A percentile compares a stretch with the other conserved stretches of the same genome.
Evolutionary conservation across 2,113 vertebrate genomes (phyloP).

Genomic region (Heterotilapia buettikoferi): DNA sequence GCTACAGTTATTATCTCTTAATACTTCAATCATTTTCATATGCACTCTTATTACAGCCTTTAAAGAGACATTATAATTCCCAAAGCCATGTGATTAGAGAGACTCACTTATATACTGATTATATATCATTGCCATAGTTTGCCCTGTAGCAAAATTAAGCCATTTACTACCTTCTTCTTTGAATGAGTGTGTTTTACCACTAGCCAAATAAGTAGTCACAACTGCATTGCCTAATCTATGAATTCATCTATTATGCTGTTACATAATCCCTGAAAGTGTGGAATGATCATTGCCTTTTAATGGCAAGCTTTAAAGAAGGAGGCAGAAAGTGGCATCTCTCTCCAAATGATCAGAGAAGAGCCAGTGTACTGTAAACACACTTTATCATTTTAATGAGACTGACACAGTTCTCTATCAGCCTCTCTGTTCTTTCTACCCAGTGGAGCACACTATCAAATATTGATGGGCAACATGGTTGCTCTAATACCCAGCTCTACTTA

Average conservation of each 20-base stretch:
- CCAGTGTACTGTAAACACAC: conserved; percentile 22
- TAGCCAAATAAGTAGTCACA: background rate
- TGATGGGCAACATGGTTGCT: conserved; percentile 55
- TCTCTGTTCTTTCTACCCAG: conserved; percentile 41
- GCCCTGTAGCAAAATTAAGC: background rate
- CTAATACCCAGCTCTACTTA: conserved; percentile 48
- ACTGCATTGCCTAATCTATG: background rate
- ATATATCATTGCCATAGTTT: background rate
- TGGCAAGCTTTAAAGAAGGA: background rate
- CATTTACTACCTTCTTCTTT: background rate
- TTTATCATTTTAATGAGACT: conserved; percentile 56
- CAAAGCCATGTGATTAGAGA: background rate
- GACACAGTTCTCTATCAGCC: conserved; percentile 49
- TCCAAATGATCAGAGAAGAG: background rate
- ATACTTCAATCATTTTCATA: background rate
- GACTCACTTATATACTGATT: background rate
- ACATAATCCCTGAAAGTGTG: background rate
- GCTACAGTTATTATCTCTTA: background rate
- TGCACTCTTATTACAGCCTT: background rate
- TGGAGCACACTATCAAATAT: conserved; percentile 57
- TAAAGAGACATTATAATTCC: background rate
- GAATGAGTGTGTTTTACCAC: background rate
- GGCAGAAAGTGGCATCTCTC: background rate
- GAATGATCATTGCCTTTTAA: background rate
- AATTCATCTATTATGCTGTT: background rate